Evolutionary conservation across 2,113 vertebrate genomes (phyloP), one percentile per base, ranked within the genome.

Genomic region (Oncorhynchus nerka): DNA sequence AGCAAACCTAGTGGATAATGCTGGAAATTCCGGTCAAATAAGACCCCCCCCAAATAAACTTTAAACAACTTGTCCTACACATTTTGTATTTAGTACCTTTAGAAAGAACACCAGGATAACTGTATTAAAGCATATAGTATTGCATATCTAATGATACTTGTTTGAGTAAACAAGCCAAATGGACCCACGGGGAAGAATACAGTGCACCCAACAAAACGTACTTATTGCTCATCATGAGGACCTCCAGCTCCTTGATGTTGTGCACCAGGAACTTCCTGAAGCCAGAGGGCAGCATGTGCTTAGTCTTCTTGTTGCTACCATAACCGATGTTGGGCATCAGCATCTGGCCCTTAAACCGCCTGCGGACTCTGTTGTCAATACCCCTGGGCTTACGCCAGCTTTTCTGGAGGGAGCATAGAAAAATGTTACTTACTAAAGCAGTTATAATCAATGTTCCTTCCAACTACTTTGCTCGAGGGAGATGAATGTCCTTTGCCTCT

Each of bases 161-260:
- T 45, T 45, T 45, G 9, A 45, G 9, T 12, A 12, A 45, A 45
- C 39, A 45, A 45, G 39, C 9, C 39, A 45, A 45, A 45, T 45
- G 9, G 39, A 45, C 9, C 39, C 9, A 11, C 11, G 9, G 9
- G 39, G 39, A 45, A 45, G 3, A 45, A 45, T 12, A 45, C 39
- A 3, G 39, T 11, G 9, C 39, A 45, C 8, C 39, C 39, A 45
- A 45, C 39, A 45, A 6, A 59, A 84, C 95, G 95, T 90, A 99
- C 98, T 96, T 99, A 94, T 99, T 99, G 79, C 97, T 97, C 97
- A 99, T 99, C 94, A 99, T 93, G 45, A 99, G 94, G 78, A 99
- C 97, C 68, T 99, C 98, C 0, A 99, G 94, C 85, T 99, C 98
- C 86, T 98, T 99, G 82, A 99, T 90, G 0, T 98, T 99, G 93